Conservation (phyloP, 2,797 vertebrate species). For the Gadopsis bispinosus region DNA sequence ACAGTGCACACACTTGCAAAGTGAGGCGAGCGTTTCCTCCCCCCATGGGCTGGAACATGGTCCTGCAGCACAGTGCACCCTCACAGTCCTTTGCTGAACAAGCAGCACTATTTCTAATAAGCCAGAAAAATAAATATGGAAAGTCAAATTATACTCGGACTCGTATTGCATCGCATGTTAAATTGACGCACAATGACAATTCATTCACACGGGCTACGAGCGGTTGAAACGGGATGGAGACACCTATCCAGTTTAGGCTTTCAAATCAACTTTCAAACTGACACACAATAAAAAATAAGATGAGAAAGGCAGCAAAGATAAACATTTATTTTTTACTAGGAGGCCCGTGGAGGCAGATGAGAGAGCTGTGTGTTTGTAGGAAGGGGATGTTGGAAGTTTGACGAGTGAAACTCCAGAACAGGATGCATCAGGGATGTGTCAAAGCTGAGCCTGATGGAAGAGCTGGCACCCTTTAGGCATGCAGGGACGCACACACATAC, state of each 20-base stretch:
- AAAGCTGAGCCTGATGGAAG: slow-evolving; percentile 64
- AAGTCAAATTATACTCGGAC: slow-evolving; percentile 71
- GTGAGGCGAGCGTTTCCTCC: slow-evolving; percentile 45
- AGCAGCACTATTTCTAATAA: slow-evolving; percentile 73
- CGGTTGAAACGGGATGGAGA: slow-evolving; percentile 40
- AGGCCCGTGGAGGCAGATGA: slow-evolving; percentile 36
- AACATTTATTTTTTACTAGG: slow-evolving; percentile 37
- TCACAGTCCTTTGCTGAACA: slow-evolving; percentile 64
- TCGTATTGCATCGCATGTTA: slow-evolving; percentile 59
- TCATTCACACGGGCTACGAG: slow-evolving; percentile 31
- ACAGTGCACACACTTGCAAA: slow-evolving; percentile 37
- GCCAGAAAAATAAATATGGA: slow-evolving; percentile 79
- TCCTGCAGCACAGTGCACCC: slow-evolving; percentile 64
- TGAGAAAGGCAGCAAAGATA: slow-evolving; percentile 27
- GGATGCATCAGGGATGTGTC: slow-evolving; percentile 77
- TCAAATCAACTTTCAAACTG: slow-evolving; percentile 30
- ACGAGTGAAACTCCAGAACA: slow-evolving; percentile 71
- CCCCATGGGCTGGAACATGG: slow-evolving; percentile 46
- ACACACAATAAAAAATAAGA: slow-evolving; percentile 32
- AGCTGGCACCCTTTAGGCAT: slow-evolving; percentile 58
- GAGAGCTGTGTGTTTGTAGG: slow-evolving; percentile 54
- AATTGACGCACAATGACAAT: slow-evolving; percentile 64
- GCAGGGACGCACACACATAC: slow-evolving; percentile 42
- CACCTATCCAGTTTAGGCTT: slow-evolving; percentile 1
- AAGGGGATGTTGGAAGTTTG: slow-evolving; percentile 66